Evolutionary conservation across 2,797 vertebrate species (phyloP).

Genomic region (Darevskia mixta): DNA sequence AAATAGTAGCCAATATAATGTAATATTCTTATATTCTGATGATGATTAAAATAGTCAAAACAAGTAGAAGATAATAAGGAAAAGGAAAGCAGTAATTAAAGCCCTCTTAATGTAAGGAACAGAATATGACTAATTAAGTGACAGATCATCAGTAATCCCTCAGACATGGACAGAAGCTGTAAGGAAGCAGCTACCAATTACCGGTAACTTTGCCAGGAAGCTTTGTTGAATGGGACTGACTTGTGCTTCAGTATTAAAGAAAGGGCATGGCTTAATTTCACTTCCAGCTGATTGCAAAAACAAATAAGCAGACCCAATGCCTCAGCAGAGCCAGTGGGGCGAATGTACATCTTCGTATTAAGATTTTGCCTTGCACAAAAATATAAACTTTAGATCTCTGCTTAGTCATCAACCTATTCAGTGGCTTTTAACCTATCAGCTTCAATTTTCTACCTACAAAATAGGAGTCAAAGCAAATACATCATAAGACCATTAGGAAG

Average conservation of each 20-base stretch:
- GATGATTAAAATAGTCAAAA: too few species aligned
- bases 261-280: too few species aligned
- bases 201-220: background rate
- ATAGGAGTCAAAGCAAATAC: background rate
- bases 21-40: too few species aligned
- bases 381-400: too few species aligned
- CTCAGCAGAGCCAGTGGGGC: too few species aligned
- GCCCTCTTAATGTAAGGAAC: background rate
- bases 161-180: background rate
- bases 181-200: background rate
- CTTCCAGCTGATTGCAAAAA: too few species aligned
- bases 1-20: too few species aligned
- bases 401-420: too few species aligned
- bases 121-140: background rate
- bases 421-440: background rate
- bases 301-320: too few species aligned
- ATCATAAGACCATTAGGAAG: background rate
- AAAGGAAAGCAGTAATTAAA: background rate
- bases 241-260: too few species aligned
- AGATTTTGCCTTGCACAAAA: background rate
- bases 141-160: background rate
- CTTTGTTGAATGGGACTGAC: background rate
- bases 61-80: too few species aligned
- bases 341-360: background rate
- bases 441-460: background rate